A percentile compares a stretch with the other conserved stretches of the same genome.
Conservation (phyloP, 2,888 invertebrate species). For the Platycnemis pennipes region DNA sequence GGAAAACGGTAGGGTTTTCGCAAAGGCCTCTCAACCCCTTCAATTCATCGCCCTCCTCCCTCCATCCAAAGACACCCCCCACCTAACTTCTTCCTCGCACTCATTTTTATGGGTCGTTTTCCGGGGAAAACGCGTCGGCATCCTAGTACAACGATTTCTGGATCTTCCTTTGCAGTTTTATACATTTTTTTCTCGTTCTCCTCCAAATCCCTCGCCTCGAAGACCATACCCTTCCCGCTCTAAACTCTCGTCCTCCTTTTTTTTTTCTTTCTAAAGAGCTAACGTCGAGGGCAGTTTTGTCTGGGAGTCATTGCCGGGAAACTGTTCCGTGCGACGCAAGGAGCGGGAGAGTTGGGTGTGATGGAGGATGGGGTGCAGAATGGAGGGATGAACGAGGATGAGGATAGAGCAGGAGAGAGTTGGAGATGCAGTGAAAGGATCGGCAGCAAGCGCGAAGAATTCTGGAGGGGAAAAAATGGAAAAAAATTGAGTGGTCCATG, state of each 20-base stretch:
- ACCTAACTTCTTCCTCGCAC: background rate
- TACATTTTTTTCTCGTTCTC: background rate
- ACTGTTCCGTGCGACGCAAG: background rate
- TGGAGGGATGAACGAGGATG: background rate
- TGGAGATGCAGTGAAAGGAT: background rate
- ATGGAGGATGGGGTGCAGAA: background rate
- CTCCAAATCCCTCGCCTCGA: background rate
- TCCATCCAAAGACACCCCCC: background rate
- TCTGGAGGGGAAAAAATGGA: background rate
- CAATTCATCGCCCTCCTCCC: background rate
- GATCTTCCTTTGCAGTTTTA: constrained; percentile 32
- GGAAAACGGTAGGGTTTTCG: background rate
- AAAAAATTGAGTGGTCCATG: background rate
- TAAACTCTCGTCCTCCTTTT: background rate
- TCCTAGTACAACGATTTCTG: constrained; percentile 39
- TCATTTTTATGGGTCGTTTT: constrained; percentile 39
- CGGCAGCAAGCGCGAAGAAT: background rate
- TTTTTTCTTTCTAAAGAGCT: constrained; percentile 17
- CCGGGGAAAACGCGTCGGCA: constrained; percentile 33
- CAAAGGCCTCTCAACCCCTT: background rate
- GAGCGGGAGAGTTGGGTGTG: background rate
- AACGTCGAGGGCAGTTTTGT: constrained; percentile 52
- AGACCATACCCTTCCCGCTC: background rate
- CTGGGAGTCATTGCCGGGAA: constrained; percentile 56
- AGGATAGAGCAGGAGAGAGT: background rate